Base-by-base conservation (phyloP, 2,113 vertebrate genomes). In the Burhinus bistriatus region DNA sequence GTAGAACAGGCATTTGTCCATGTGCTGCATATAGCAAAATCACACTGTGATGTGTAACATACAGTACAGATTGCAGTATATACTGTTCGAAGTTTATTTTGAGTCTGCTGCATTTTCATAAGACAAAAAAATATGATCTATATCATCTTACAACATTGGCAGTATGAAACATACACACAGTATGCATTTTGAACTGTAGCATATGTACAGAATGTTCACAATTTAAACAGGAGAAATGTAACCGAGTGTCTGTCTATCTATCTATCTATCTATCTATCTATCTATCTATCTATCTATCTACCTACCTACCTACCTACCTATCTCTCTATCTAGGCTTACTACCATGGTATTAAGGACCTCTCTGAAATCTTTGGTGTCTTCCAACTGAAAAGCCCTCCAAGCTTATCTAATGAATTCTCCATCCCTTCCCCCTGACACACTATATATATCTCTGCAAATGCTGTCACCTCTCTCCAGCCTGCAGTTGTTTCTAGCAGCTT, bases 111-210 rank as follows among this genome's bases (percentile, higher is more conserved):
- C 97, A 97, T 96, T 97, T 97, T 97, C 96, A 97, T 96, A 97
- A 97, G 96, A 96, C 68, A 97, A 97, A 97, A 96, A 96, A 97
- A 96, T 95, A 96, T 96, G 95, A 97, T 97, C 96, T 96, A 97
- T 97, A 97, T 97, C 95, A 97, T 97, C 94, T 97, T 97, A 97
- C 97, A 97, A 97, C 94, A 97, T 97, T 97, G 97, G 97, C 97
- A 97, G 93, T 95, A 92, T 73, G 95, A 96, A 97, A 83, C 90
- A 96, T 97, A 97, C 96, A 97, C 96, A 97, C 97, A 97, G 97
- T 97, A 97, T 97, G 97, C 97, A 97, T 97, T 97, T 97, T 97
- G 97, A 97, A 97, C 95, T 94, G 96, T 95, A 97, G 95, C 97
- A 97, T 97, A 97, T 97, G 97, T 96, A 97, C 96, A 83, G 94